phyloP scores from a whole-genome alignment of 1,140 invertebrate species.

The Drosophila tsacasi region DNA sequence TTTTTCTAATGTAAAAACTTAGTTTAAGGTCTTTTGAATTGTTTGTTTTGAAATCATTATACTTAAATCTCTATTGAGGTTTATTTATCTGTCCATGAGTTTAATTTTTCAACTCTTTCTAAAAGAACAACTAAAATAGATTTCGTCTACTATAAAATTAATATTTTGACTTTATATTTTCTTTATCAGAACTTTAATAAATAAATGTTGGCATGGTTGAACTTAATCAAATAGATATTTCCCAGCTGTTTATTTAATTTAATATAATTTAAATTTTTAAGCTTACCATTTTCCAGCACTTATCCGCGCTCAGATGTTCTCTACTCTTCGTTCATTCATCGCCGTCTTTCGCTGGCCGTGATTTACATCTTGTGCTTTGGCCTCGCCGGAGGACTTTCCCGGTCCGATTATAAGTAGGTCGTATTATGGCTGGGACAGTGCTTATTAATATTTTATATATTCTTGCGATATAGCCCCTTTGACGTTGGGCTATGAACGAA shows the following conservation, averaged over 20 bases:
- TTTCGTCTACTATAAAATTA: neutral
- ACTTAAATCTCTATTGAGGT: neutral
- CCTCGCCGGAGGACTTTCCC: slow-evolving; percentile 28
- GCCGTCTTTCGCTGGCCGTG: slow-evolving; percentile 4
- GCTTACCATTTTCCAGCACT: slow-evolving; percentile 50
- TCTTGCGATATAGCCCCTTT: slow-evolving; percentile 33
- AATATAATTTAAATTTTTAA: neutral
- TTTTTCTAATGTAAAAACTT: neutral
- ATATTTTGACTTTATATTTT: neutral
- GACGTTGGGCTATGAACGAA: slow-evolving; percentile 30
- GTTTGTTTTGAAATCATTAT: too few species aligned
- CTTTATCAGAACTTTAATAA: neutral
- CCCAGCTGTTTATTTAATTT: neutral
- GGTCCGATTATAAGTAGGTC: slow-evolving; percentile 15
- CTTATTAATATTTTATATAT: slow-evolving; percentile 37
- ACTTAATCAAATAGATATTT: too few species aligned
- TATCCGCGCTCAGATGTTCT: slow-evolving; percentile 40
- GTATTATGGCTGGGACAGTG: slow-evolving; percentile 55
- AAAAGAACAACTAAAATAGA: neutral
- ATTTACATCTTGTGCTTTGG: slow-evolving; percentile 35
- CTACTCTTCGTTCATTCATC: neutral
- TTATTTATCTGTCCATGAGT: neutral
- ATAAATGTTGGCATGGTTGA: too few species aligned
- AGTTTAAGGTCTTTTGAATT: neutral
- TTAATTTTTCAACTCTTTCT: neutral